Percentiles rank a stretch among this genome's conserved stretches.
phyloP scores from a whole-genome alignment of 2,113 vertebrate genomes.

The Corydoras maculifer region DNA sequence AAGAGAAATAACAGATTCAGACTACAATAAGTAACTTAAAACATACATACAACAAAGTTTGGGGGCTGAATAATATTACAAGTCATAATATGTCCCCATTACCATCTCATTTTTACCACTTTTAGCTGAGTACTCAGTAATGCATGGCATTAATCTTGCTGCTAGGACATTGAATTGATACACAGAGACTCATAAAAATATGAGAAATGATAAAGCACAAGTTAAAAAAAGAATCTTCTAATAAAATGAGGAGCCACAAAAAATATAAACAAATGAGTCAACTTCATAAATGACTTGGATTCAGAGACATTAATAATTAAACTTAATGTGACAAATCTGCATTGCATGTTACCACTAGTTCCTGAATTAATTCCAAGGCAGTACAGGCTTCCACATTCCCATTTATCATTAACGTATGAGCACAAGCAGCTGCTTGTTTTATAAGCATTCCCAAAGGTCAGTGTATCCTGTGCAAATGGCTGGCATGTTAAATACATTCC shows the following conservation, averaged over 20 bases:
- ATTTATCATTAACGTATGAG: not conserved
- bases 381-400: not conserved
- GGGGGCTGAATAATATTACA: too few species aligned
- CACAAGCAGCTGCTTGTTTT: not conserved
- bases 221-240: too few species aligned
- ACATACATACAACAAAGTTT: not conserved
- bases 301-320: too few species aligned
- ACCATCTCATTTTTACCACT: too few species aligned
- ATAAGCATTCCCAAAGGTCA: not conserved
- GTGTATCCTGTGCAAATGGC: not conserved
- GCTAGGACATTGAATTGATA: too few species aligned
- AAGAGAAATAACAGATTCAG: not conserved
- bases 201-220: too few species aligned
- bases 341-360: not conserved
- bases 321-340: not conserved
- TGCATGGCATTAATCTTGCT: too few species aligned
- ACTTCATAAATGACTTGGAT: not conserved
- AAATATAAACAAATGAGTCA: too few species aligned
- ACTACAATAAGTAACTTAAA: not conserved
- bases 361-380: not conserved
- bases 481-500: not conserved
- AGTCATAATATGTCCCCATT: too few species aligned
- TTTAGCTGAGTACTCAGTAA: too few species aligned
- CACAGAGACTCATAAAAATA: too few species aligned
- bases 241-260: too few species aligned